phyloP scores from a whole-genome alignment of 2,113 vertebrate species.

The Thinocorus orbignyianus region DNA sequence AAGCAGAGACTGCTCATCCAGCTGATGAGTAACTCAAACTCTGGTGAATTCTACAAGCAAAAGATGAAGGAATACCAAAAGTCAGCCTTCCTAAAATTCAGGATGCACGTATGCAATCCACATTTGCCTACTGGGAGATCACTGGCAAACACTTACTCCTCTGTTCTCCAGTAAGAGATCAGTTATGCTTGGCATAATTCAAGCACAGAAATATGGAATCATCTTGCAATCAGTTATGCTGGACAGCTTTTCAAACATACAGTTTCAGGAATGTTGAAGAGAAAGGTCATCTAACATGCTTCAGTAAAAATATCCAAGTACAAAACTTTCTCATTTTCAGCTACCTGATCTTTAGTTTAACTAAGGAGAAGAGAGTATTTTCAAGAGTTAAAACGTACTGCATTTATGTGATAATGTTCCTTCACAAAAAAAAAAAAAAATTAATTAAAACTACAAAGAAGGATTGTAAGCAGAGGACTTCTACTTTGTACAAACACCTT shows the following conservation, averaged over 20 bases:
- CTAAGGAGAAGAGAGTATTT: background rate
- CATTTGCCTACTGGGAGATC: background rate
- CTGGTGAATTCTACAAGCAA: constrained; percentile 2
- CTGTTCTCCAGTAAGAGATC: background rate
- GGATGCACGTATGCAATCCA: background rate
- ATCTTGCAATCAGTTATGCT: background rate
- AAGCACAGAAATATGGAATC: background rate
- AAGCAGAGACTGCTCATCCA: background rate
- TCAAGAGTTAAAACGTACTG: background rate
- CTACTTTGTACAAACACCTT: background rate
- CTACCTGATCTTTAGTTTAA: background rate
- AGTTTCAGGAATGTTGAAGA: background rate
- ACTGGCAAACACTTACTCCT: background rate
- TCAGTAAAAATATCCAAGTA: background rate
- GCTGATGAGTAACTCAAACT: background rate
- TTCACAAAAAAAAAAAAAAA: background rate
- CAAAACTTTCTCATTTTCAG: background rate
- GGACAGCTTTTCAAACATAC: background rate
- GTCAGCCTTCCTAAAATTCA: background rate
- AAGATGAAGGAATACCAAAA: constrained; percentile 4
- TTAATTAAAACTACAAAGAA: background rate
- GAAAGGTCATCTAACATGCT: background rate
- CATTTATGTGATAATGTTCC: background rate
- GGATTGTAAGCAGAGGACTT: background rate
- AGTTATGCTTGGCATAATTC: background rate